Percentiles rank a stretch among this genome's conserved stretches.
These are phyloP conservation scores for Drosophila tani DNA, from an alignment of 1,140 invertebrate species.

Conservation along the genomic window DNA sequence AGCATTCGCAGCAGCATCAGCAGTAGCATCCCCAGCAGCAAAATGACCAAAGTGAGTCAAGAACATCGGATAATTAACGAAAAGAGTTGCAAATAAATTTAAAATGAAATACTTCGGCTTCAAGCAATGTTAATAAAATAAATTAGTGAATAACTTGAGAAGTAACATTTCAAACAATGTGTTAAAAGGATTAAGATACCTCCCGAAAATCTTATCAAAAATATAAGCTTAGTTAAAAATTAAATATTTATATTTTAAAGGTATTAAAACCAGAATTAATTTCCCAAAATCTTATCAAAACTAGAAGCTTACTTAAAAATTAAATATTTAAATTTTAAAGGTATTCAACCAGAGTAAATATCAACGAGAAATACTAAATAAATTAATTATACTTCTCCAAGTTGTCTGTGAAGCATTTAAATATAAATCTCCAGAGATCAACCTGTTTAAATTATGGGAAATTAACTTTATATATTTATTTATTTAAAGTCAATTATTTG, in stretches of 20 bases:
- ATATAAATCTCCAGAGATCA: too few species aligned
- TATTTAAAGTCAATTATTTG: too few species aligned
- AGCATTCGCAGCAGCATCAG: neutral
- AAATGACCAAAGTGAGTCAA: slow-evolving; percentile 61
- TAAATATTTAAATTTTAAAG: neutral
- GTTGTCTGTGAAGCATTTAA: too few species aligned
- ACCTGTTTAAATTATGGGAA: too few species aligned
- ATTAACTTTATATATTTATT: too few species aligned
- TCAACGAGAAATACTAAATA: too few species aligned
- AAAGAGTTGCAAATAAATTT: neutral
- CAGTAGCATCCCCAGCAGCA: neutral
- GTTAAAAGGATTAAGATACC: neutral
- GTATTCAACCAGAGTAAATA: neutral
- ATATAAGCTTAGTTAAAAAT: neutral
- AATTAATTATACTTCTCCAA: neutral
- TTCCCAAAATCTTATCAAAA: neutral
- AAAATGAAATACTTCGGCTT: too few species aligned
- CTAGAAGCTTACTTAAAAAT: neutral
- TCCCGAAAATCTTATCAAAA: neutral
- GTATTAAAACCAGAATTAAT: neutral
- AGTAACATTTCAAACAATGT: neutral
- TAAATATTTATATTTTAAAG: neutral
- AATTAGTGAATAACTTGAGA: neutral
- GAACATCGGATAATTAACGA: neutral
- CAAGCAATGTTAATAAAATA: too few species aligned